These are phyloP conservation scores for Acutogordius australiensis DNA, from an alignment of 2,888 invertebrate genomes.

Conservation along the genomic window DNA sequence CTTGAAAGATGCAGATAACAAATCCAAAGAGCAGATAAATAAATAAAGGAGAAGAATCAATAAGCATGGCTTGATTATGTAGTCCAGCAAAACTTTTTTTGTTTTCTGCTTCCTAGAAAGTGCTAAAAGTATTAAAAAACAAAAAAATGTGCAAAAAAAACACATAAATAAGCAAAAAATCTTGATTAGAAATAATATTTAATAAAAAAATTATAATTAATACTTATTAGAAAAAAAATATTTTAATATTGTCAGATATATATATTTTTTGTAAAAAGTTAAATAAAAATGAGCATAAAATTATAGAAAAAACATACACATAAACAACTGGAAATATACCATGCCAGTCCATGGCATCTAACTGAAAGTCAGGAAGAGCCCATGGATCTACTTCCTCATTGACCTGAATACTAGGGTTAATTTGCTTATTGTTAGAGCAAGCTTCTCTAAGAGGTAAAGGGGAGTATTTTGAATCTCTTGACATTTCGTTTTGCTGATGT, in stretches of 20 bases:
- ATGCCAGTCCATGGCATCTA: constrained; percentile 1
- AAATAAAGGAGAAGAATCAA: constrained; percentile 23
- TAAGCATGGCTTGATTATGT: constrained; percentile 17
- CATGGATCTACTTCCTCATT: constrained; percentile 10
- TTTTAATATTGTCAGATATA: too few species aligned
- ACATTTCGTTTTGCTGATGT: too few species aligned
- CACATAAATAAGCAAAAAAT: not conserved
- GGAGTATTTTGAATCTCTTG: too few species aligned
- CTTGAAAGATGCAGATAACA: constrained; percentile 23
- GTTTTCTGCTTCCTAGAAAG: constrained; percentile 17
- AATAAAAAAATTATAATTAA: too few species aligned
- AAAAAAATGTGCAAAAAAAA: not conserved
- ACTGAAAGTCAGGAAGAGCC: not conserved
- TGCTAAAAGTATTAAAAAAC: constrained; percentile 14
- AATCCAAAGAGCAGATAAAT: constrained; percentile 25
- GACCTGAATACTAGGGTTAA: too few species aligned
- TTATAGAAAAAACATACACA: not conserved
- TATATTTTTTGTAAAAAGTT: too few species aligned
- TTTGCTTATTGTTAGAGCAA: too few species aligned
- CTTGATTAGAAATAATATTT: not conserved
- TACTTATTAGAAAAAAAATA: too few species aligned
- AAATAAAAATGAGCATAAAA: not conserved
- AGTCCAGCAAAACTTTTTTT: constrained; percentile 16
- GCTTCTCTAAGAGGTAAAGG: too few species aligned
- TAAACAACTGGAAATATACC: too few species aligned